Conservation (phyloP, 2,113 vertebrate species). For the Capreolus pygargus region DNA sequence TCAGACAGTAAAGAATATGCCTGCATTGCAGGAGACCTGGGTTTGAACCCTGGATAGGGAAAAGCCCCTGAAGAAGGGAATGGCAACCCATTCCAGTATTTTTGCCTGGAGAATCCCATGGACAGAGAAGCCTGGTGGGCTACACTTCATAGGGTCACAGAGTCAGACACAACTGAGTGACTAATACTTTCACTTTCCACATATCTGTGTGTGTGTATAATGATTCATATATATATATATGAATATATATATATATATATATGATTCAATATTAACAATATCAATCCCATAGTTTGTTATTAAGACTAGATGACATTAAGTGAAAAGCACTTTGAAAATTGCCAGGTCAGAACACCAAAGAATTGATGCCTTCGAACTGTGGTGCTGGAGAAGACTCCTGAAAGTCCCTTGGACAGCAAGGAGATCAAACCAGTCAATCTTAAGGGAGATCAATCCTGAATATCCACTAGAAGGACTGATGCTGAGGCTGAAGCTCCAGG, state of each 20-base stretch:
- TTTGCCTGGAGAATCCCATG: neutral
- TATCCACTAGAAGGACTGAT: neutral
- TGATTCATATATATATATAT: neutral
- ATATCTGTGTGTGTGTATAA: neutral
- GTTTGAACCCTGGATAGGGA: neutral
- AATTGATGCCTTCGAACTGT: neutral
- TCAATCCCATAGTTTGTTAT: neutral
- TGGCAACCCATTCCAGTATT: neutral
- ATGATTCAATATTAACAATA: neutral
- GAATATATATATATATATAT: neutral
- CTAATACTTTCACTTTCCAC: neutral
- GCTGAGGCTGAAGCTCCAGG: neutral
- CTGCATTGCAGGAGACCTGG: neutral
- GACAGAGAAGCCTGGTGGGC: neutral
- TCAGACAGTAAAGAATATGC: neutral
- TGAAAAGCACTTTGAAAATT: constrained; percentile 6
- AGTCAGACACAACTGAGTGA: neutral
- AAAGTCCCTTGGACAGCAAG: neutral
- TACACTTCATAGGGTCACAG: neutral
- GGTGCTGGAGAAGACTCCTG: neutral
- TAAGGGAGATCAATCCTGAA: neutral
- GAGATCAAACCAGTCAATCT: neutral
- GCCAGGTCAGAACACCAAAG: neutral
- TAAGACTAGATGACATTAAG: neutral
- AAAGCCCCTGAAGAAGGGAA: neutral